Base-by-base conservation (phyloP, 1,140 invertebrate genomes). In the Schlechtendalia chinensis region DNA sequence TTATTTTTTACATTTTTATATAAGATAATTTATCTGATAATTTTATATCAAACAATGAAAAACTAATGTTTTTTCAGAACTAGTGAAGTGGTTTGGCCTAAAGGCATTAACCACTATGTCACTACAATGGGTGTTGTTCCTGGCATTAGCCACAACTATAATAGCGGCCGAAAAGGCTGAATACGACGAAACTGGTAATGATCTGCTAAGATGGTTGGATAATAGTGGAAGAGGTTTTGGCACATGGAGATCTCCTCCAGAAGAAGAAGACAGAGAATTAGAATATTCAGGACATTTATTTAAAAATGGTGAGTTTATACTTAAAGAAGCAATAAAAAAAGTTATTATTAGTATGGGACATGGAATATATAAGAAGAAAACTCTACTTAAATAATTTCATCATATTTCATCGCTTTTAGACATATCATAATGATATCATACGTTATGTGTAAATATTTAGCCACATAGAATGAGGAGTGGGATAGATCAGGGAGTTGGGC, bases 41-140 rank as follows among this genome's bases (percentile, higher is more conserved):
- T 39, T 39, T 39, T 39, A n/a, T 39, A 39, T 39, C 3, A 39
- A 39, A 8, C 8, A 39, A 39, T 39, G 8, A 39, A 39, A 39
- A 39, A 3, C 3, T 39, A 39, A 39, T 39, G 32, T 71, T 53
- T 61, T 79, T 79, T 47, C 45, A 79, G 75, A 50, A 8, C 50
- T 45, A n/a, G 16, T 22, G 22, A 27, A 75, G 72, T 79, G 75
- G 75, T 59, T 59, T 50, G 58, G 56, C 75, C 54, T 17, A 61
- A 27, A 61, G 54, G 75, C 56, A 61, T 63, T 27, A 58, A 59
- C 53, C 75, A 79, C 39, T 61, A 79, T 79, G 75, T 47, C 75
- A 61, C 22, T 63, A 27, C 75, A 61, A 27, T 79, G 75, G 75
- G 39, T 79, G 39, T 27, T 79, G 61, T 47, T 79, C 19, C 22